Conservation (phyloP, 1,140 invertebrate species). For the Caenorhabditis inopinata region DNA sequence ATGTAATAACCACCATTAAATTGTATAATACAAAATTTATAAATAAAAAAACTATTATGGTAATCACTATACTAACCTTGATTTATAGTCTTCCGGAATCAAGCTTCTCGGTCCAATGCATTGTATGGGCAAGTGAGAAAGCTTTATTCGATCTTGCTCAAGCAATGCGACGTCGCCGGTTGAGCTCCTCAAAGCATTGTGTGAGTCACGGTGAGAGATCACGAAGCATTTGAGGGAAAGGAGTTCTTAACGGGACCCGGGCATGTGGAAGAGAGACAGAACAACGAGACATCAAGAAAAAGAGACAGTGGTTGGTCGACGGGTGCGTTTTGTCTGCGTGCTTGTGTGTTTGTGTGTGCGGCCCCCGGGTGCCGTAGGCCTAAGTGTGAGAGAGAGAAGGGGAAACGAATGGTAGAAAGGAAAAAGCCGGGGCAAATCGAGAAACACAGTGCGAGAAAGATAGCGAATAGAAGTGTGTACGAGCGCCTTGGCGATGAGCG, state of each 20-base stretch:
- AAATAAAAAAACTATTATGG: too few species aligned
- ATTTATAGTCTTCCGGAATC: too few species aligned
- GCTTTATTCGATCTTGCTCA: conserved; percentile 3
- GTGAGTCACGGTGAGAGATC: conserved; percentile 17
- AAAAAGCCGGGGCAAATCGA: neutral
- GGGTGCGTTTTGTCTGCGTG: neutral
- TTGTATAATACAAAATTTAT: too few species aligned
- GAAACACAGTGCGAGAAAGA: conserved; percentile 19
- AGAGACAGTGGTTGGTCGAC: conserved; percentile 7
- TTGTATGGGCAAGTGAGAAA: neutral
- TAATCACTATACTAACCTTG: too few species aligned
- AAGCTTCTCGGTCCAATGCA: neutral
- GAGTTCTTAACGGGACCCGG: neutral
- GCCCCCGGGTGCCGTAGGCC: conserved; percentile 9
- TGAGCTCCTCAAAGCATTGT: conserved; percentile 15
- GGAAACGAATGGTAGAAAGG: neutral
- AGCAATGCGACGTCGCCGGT: neutral
- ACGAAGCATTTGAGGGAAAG: neutral
- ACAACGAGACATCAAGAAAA: neutral
- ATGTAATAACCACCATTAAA: too few species aligned
- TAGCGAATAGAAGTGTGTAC: neutral
- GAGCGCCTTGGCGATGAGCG: neutral
- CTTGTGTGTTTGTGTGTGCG: neutral
- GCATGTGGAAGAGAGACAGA: neutral
- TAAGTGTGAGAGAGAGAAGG: neutral